Conservation (phyloP, 2,113 vertebrate species). For the Oncorhynchus masou region DNA sequence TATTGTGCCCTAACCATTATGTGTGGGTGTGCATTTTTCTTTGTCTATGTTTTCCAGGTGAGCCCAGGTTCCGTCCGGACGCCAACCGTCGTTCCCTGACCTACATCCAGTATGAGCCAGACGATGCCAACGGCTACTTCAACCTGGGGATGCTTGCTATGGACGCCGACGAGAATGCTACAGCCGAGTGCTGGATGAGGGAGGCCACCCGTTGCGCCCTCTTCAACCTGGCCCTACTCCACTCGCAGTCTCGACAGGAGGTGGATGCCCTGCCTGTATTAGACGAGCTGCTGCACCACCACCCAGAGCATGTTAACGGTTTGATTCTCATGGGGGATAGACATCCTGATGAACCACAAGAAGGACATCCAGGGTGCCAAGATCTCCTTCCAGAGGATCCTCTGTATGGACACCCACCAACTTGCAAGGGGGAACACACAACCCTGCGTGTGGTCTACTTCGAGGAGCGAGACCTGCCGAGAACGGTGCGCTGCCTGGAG, state of each 20-base stretch:
- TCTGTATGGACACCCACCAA: conserved; percentile 87
- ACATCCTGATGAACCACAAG: conserved; percentile 96
- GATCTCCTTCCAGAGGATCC: conserved; percentile 87
- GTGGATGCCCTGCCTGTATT: conserved; percentile 86
- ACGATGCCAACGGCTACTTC: conserved; percentile 95
- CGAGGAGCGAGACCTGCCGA: conserved; percentile 88
- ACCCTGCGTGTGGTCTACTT: conserved; percentile 96
- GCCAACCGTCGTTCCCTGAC: conserved; percentile 88
- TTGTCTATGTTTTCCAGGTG: conserved; percentile 71
- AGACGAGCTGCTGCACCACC: conserved; percentile 85
- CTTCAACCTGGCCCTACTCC: conserved; percentile 93
- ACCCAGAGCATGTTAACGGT: conserved; percentile 94
- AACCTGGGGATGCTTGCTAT: conserved; percentile 98
- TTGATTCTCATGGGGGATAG: conserved; percentile 93
- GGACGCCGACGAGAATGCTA: conserved; percentile 88
- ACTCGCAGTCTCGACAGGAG: conserved; percentile 90
- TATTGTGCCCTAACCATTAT: too few relatives aligned
- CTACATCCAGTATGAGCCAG: conserved; percentile 90
- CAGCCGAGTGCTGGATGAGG: conserved; percentile 94
- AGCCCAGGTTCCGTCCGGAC: conserved; percentile 88
- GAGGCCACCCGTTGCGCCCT: conserved; percentile 88
- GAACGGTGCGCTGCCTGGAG: conserved; percentile 87
- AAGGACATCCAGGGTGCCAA: conserved; percentile 92
- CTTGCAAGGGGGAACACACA: conserved; percentile 91
- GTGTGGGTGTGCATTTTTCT: not conserved